phyloP scores from a whole-genome alignment of 2,888 invertebrate species.

The Dastarcus helophoroides region DNA sequence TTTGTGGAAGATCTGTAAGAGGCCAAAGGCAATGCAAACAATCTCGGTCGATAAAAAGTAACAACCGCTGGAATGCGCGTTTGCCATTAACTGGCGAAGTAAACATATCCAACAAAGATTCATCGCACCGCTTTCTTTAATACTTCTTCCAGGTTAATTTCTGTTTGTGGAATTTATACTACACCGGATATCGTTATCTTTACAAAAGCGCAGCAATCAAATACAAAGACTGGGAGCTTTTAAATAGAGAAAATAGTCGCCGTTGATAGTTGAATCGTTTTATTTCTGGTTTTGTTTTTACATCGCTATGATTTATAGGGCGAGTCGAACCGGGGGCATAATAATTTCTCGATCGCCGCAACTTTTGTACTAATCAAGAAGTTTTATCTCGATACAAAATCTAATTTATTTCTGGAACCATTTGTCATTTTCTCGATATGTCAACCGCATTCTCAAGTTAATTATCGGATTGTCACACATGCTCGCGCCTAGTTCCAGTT shows the following conservation, averaged over 20 bases:
- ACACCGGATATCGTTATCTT: too few species aligned
- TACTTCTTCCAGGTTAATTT: too few species aligned
- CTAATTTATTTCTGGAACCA: constrained; percentile 22
- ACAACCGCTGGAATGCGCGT: too few species aligned
- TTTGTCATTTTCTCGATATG: constrained; percentile 26
- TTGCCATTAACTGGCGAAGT: too few species aligned
- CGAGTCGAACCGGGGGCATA: constrained; percentile 8
- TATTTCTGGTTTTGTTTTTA: constrained; percentile 6
- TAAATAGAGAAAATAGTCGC: constrained; percentile 10
- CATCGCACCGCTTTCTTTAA: too few species aligned
- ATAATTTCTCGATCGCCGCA: constrained; percentile 6
- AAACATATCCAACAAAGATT: too few species aligned
- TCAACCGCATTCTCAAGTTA: constrained; percentile 20
- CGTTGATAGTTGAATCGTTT: constrained; percentile 9
- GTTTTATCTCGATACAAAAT: constrained; percentile 23
- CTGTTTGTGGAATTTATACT: too few species aligned
- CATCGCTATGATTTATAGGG: constrained; percentile 10
- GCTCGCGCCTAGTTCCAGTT: constrained; percentile 9
- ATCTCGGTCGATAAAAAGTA: too few species aligned
- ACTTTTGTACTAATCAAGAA: constrained; percentile 11
- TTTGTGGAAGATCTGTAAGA: too few species aligned
- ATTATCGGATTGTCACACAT: constrained; percentile 16
- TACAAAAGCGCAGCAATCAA: too few species aligned
- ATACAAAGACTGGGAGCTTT: constrained; percentile 11
- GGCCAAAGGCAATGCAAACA: too few species aligned